Evolutionary conservation across 2,797 vertebrate genomes (phyloP), one percentile per base, ranked within the genome.

Genomic region (Esox masquinongy): DNA sequence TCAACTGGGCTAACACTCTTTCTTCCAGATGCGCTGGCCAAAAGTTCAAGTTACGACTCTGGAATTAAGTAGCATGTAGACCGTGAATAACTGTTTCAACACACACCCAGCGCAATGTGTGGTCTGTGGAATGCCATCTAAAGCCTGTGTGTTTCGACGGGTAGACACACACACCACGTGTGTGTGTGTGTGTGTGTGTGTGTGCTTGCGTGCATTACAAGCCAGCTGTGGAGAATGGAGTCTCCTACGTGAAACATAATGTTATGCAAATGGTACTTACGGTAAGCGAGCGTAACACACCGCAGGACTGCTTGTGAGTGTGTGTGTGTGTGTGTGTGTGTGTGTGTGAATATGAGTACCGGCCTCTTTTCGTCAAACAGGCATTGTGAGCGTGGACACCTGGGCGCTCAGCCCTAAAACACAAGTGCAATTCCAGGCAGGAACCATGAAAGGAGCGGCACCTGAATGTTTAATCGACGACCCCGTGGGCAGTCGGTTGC

Each of bases 21-120:
- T 74, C 26, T 74, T 74, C 47, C 36, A 72, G 61, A 73, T 56
- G 56, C 74, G 39, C 59, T 50, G 85, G 84, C 77, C 86, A 85
- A 71, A 77, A 86, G 88, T 87, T 88, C 83, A 86, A 80, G 83
- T 86, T 88, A 83, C 82, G 59, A 34, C 79, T 88, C 80, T 88
- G 88, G 85, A 90, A 91, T 79, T 84, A 79, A 76, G 85, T 79
- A 74, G 83, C 80, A 82, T 82, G 89, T 78, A 87, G 87, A 93
- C 83, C 86, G 81, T 92, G 91, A 91, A 94, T 88, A 93, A 93
- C 89, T 86, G 88, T 88, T 93, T 94, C 90, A 89, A 89, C 88
- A 83, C 90, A 86, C 88, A 86, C 87, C 76, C 80, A 59, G 83
- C 91, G 43, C 89, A 82, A 88, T 93, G 93, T 95, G 94, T 95